These are phyloP conservation scores for Drosophila paucipuncta DNA, from an alignment of 2,888 invertebrate species.

Conservation along the genomic window DNA sequence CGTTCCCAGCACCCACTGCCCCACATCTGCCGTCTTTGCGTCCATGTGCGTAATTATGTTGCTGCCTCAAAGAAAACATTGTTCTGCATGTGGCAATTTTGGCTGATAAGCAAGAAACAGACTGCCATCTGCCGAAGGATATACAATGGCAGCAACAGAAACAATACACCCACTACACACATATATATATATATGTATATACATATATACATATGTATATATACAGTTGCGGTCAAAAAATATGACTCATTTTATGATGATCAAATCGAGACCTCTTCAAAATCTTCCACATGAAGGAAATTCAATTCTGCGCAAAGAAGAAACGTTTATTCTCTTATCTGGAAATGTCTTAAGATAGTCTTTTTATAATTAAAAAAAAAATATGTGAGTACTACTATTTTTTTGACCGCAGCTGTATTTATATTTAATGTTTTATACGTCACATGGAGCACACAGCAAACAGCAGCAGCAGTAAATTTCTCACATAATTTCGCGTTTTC, in stretches of 20 bases:
- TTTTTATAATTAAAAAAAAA: neutral
- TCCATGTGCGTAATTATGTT: neutral
- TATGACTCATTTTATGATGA: neutral
- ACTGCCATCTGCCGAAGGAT: slow-evolving; percentile 54
- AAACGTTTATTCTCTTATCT: neutral
- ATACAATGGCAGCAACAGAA: slow-evolving; percentile 52
- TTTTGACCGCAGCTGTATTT: neutral
- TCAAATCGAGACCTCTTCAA: neutral
- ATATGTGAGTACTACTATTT: neutral
- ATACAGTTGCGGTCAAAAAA: neutral
- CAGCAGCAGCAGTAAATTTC: slow-evolving; percentile 51
- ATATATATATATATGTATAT: neutral
- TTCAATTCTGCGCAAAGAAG: neutral
- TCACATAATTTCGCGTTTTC: slow-evolving; percentile 60
- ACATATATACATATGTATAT: neutral
- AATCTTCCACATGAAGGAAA: neutral
- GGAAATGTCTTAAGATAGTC: neutral
- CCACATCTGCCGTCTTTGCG: neutral
- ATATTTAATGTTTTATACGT: slow-evolving; percentile 4
- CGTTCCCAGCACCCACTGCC: fast-evolving
- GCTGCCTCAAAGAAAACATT: slow-evolving; percentile 4
- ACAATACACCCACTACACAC: slow-evolving; percentile 9
- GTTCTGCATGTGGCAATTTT: neutral
- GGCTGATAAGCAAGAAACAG: slow-evolving; percentile 20
- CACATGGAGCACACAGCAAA: slow-evolving; percentile 17